Evolutionary conservation across 2,797 vertebrate genomes (phyloP), one percentile per base, ranked within the genome.

Genomic region (Myiothlypis coronata): DNA sequence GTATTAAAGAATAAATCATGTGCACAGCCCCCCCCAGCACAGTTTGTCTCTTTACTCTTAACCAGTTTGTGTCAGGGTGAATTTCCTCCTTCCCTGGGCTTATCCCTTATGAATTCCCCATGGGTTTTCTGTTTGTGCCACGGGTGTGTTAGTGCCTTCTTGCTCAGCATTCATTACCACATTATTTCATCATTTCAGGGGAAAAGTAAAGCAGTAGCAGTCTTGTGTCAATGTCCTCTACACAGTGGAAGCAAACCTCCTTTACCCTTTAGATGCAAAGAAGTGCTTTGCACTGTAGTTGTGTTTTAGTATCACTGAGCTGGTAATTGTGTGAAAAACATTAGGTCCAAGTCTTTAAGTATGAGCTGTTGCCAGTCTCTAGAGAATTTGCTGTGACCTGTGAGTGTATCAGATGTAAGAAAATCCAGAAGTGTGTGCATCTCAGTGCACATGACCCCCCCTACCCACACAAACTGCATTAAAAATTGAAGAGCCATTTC

Each of bases 1-100:
- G 93, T 96, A 97, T 96, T 97, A 90, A 96, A 96, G 94, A 94
- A 97, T 95, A 94, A 96, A 96, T 74, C 53, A 72, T 89, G 89
- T 90, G 50, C 94, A 60, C n/a, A 88, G 80, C 34, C 69, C 55
- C 57, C 57, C 76, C 75, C 70, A 44, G 14, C 71, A 88, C 32
- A 41, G 37, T 87, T 93, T 96, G 78, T 89, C 59, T 81, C 76
- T 96, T 94, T 94, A 87, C 57, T 88, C 70, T 89, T 74, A 90
- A 87, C 57, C 68, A 79, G 14, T 96, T 95, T 96, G 55, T 94
- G 64, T 64, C 64, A 72, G 14, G 8, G 47, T 35, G 35, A 83
- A 83, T 96, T 96, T 93, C 81, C 43, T 83, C 76, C 93, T 70
- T 83, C 69, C 5, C 23, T 34, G n/a, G 46, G 30, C 26, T 84